Base-by-base conservation (phyloP, 2,888 invertebrate species). In the Machimus atricapillus region DNA sequence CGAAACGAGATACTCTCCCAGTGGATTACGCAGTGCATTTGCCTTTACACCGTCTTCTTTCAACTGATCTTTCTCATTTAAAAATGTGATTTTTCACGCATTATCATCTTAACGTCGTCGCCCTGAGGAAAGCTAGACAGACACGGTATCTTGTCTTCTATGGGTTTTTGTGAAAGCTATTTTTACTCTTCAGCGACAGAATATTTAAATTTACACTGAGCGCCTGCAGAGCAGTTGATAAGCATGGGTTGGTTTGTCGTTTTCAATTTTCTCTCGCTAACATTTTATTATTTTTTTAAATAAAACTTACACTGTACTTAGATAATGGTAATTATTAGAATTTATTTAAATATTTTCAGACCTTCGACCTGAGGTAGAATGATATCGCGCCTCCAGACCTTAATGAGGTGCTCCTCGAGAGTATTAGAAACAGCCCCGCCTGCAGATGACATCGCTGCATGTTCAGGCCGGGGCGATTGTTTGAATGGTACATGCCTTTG, bases 401-500 rank as follows among this genome's bases (percentile, higher is more conserved):
- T 92, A 91, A 93, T 93, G 92, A 92, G 92, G 91, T 93, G 92
- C 91, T 92, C 92, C 90, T 91, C 92, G 89, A 91, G 91, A 89
- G 91, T 91, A 89, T 90, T 92, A 90, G 90, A 91, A 89, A 89
- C 88, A 89, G 89, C 91, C 90, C 90, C 90, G 90, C 27, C 66
- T 66, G 89, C 89, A 77, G 90, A 90, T 89, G 87, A 88, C 87
- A 90, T 90, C 89, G 91, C 92, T 88, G 91, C 92, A 88, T 98
- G 98, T 93, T 97, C 97, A 90, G 97, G 97, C 88, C 96, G 97
- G 89, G 98, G 98, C 27, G 98, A 98, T 93, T 98, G 98, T 93
- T 95, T 96, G 91, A 97, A 98, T 92, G 97, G 97, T 89, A 97
- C 97, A 86, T 98, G 98, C 91, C 94, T 97, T 90, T 98, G 98